Percentiles rank a stretch among this genome's conserved stretches.
Conservation (phyloP, 2,888 invertebrate genomes). For the Drosophila mulleri region DNA sequence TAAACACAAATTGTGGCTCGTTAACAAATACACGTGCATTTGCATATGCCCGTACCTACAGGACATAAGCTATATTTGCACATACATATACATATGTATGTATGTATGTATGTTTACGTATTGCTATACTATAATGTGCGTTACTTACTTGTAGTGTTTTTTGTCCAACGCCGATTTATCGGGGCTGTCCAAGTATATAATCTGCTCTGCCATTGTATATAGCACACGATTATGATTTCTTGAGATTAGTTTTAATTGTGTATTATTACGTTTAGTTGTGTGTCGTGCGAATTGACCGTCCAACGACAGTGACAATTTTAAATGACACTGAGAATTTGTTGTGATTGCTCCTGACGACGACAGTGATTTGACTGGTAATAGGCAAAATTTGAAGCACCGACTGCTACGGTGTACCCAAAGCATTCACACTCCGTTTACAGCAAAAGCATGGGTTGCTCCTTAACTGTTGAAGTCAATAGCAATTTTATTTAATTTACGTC, state of each 20-base stretch:
- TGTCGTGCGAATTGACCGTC: background rate
- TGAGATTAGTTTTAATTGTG: background rate
- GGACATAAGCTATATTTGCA: no score
- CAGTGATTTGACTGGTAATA: conserved; percentile 6
- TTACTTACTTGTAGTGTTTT: conserved; percentile 90
- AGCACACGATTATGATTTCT: background rate
- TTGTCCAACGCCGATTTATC: conserved; percentile 91
- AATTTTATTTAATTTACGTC: background rate
- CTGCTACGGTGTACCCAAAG: conserved; percentile 34
- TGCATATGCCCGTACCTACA: background rate
- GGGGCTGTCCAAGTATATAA: conserved; percentile 86
- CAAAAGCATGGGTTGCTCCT: background rate
- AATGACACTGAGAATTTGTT: conserved; percentile 29
- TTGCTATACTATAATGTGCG: background rate
- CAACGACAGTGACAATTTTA: conserved; percentile 4
- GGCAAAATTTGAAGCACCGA: conserved; percentile 35
- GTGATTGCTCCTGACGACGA: conserved; percentile 9
- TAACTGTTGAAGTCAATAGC: background rate
- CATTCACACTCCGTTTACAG: conserved; percentile 28
- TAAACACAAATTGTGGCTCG: background rate
- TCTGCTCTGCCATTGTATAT: conserved; percentile 53
- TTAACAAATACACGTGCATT: background rate
- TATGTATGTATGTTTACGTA: no score
- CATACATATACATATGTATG: no score
- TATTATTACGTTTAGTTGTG: background rate